Base-by-base conservation (phyloP, 2,113 vertebrate genomes). In the Seriola quinqueradiata region DNA sequence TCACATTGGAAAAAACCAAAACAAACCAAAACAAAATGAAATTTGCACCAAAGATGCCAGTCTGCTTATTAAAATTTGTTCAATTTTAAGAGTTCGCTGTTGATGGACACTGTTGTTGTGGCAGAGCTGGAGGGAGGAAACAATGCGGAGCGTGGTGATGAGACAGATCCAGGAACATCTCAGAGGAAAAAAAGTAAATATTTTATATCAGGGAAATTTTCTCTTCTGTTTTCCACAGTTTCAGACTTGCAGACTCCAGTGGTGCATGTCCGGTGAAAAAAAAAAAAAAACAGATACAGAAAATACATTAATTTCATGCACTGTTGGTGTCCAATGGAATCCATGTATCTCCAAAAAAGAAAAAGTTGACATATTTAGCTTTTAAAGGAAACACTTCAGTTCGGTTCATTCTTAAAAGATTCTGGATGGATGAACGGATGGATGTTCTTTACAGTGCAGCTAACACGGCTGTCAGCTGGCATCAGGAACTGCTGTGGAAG, bases 381-480 rank as follows among this genome's bases (percentile, higher is more conserved):
- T 52, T 52, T 4, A 19, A 10, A n/a, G 10, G 21, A 54, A 55
- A 55, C 12, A 54, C 34, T 14, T 57, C n/a, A 25, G 54, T 57
- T 57, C n/a, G n/a, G 28, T 28, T 28, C 28, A 28, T 2, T 38
- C 19, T 25, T 9, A 21, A 54, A 69, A 58, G 28, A 58, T 58
- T 69, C 17, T 23, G 34, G 34, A 36, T 42, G 40, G 40, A 38
- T 32, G 80, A 34, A 12, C 8, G 5, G 14, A 69, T 58, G 68
- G 54, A 63, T 77, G 78, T 75, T 77, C 70, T 42, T 28, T 61
- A 23, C 34, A 32, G 48, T 3, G 25, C 50, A 17, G 6, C 59
- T 44, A 40, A 61, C 70, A 59, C 58, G 74, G 81, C 48, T 79
- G 82, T 89, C 79, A 73, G 70, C 57, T 58, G 34, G 48, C 52